phyloP scores from a whole-genome alignment of 2,113 vertebrate species.

The Dicrurus megarhynchus region DNA sequence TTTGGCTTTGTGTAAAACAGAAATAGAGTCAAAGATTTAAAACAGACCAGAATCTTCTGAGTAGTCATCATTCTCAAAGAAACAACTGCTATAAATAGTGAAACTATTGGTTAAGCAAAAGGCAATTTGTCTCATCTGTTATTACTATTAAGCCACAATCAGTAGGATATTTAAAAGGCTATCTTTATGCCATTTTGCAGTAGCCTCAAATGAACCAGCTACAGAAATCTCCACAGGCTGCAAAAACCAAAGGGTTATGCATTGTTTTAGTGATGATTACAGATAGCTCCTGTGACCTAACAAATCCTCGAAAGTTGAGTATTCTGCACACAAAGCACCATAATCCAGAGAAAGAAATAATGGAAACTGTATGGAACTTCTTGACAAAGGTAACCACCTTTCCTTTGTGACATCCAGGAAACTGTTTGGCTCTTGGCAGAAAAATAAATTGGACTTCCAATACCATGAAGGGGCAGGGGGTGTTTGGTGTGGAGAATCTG shows the following conservation, averaged over 20 bases:
- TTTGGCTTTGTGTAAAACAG: neutral
- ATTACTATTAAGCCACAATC: neutral
- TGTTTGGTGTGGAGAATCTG: neutral
- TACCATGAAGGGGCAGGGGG: neutral
- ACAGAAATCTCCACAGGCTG: neutral
- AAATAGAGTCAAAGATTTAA: neutral
- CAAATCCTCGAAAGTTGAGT: neutral
- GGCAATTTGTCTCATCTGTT: neutral
- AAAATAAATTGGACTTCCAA: neutral
- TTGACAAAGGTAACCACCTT: neutral
- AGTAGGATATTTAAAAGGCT: neutral
- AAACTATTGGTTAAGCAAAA: neutral
- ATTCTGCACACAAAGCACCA: neutral
- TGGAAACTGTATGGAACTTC: neutral
- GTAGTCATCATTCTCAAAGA: neutral
- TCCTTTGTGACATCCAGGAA: neutral
- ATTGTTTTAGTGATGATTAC: neutral
- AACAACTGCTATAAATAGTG: neutral
- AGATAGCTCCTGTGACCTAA: neutral
- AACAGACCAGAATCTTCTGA: neutral
- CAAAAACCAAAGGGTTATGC: neutral
- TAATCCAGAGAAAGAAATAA: neutral
- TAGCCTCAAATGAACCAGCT: neutral
- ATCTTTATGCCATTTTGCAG: neutral
- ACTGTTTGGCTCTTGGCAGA: neutral